Evolutionary conservation across 2,113 vertebrate genomes (phyloP).

Genomic region (Abramis brama): DNA sequence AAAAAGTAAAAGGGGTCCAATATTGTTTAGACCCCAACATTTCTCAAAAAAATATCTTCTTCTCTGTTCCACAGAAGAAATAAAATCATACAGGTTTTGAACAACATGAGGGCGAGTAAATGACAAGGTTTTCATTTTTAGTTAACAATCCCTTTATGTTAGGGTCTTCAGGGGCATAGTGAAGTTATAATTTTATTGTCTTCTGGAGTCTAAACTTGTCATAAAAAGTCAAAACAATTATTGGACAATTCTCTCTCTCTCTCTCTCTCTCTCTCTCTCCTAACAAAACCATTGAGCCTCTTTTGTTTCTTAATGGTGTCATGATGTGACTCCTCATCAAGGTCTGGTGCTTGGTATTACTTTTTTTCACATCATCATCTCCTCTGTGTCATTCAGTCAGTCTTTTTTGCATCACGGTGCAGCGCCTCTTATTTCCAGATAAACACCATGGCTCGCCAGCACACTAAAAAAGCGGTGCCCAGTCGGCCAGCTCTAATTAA

Average conservation of each 20-base stretch:
- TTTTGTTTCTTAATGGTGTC: constrained; percentile 23
- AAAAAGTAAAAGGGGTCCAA: too few species aligned
- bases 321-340: constrained; percentile 31
- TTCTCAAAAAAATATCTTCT: too few species aligned
- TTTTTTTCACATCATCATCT: constrained; percentile 29
- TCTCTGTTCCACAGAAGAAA: too few species aligned
- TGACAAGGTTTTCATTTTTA: not conserved
- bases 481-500: constrained; percentile 70
- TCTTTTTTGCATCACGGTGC: constrained; percentile 29
- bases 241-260: not conserved
- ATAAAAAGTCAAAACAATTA: not conserved
- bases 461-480: constrained; percentile 55
- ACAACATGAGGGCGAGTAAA: not conserved
- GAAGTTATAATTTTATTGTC: not conserved
- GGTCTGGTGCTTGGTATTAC: constrained; percentile 32
- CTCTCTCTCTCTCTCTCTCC: not conserved
- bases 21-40: too few species aligned
- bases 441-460: constrained; percentile 52
- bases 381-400: not conserved
- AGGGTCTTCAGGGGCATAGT: not conserved
- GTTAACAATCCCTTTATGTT: not conserved
- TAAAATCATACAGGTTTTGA: not conserved
- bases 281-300: not conserved
- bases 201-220: not conserved
- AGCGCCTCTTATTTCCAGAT: constrained; percentile 55